phyloP scores from a whole-genome alignment of 2,113 vertebrate species.

The Strigops habroptila region DNA sequence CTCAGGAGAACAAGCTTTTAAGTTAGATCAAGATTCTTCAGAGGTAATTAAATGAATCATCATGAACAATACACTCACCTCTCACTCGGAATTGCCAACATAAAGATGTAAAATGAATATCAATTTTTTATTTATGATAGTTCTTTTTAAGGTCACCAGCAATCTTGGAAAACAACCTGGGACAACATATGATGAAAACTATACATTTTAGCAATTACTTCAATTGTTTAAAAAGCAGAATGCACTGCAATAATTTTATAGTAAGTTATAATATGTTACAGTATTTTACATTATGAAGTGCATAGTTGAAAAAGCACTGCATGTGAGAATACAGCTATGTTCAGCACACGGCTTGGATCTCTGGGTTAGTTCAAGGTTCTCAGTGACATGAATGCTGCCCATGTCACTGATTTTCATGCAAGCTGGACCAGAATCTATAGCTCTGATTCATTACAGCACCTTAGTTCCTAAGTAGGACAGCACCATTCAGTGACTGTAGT shows the following conservation, averaged over 20 bases:
- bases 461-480: neutral
- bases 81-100: neutral
- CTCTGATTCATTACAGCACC: neutral
- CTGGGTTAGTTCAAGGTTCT: neutral
- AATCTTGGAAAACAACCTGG: neutral
- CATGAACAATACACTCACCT: neutral
- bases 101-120: neutral
- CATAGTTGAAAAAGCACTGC: neutral
- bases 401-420: neutral
- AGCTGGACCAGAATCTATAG: neutral
- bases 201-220: neutral
- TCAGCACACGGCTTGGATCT: neutral
- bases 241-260: neutral
- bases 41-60: neutral
- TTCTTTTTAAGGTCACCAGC: neutral
- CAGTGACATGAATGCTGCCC: fast-evolving
- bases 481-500: neutral
- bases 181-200: neutral
- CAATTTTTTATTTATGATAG: neutral
- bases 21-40: neutral
- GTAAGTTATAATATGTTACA: neutral
- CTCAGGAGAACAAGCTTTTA: neutral
- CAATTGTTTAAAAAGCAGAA: neutral
- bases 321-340: neutral
- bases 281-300: neutral